Evolutionary conservation across 1,140 invertebrate genomes (phyloP).

Genomic region (Piezodorus guildinii): DNA sequence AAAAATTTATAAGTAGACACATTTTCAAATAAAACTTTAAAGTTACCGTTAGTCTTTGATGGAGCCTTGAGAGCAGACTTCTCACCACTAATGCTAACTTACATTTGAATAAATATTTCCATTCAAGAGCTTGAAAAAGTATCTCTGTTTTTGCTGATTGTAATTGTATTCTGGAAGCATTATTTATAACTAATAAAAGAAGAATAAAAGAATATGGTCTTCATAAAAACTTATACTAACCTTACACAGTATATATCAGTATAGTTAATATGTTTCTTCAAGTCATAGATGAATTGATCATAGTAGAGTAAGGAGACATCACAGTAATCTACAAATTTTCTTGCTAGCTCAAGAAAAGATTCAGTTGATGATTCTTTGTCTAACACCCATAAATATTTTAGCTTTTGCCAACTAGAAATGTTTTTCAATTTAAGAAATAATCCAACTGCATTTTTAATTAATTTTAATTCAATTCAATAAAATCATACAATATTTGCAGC

Average conservation of each 20-base stretch:
- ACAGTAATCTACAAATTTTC: not conserved
- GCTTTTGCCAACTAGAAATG: not conserved
- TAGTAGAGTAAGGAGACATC: not conserved
- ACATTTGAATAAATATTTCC: slow-evolving; percentile 44
- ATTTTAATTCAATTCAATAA: no score
- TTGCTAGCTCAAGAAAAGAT: not conserved
- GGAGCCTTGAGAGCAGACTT: not conserved
- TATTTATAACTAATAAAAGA: no score
- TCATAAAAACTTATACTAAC: not conserved
- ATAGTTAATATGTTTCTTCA: not conserved
- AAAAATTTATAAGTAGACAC: no score
- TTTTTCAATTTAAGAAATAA: no score
- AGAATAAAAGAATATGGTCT: not conserved
- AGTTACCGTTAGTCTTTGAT: not conserved
- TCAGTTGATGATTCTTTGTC: slow-evolving; percentile 1
- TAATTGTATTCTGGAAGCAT: no score
- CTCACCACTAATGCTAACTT: not conserved
- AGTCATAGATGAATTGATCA: not conserved
- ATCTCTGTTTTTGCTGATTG: not conserved
- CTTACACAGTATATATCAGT: not conserved
- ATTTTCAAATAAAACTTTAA: no score
- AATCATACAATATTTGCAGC: no score
- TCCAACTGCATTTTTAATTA: no score
- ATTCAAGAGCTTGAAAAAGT: slow-evolving; percentile 31
- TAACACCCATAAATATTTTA: not conserved